phyloP scores from a whole-genome alignment of 2,888 invertebrate genomes.

The Micoletzkya japonica region DNA sequence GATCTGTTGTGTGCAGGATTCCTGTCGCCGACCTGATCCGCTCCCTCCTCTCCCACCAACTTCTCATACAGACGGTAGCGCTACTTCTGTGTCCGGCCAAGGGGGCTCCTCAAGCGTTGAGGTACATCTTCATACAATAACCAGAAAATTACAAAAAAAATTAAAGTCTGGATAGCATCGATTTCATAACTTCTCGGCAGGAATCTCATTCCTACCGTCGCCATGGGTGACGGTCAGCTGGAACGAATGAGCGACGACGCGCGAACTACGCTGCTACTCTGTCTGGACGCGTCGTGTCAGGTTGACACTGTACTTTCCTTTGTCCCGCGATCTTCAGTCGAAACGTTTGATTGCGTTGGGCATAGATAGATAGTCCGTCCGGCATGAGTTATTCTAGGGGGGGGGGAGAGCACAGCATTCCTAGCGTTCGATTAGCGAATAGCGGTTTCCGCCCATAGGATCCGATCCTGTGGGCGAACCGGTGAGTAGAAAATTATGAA shows the following conservation, averaged over 20 bases:
- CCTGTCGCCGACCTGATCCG: slow-evolving; percentile 30
- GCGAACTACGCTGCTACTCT: slow-evolving; percentile 8
- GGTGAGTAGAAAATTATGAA: too few relatives aligned
- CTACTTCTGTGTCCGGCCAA: background rate
- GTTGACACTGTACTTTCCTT: too few relatives aligned
- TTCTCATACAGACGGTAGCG: slow-evolving; percentile 37
- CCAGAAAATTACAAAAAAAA: too few relatives aligned
- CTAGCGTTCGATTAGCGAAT: too few relatives aligned
- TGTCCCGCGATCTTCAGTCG: too few relatives aligned
- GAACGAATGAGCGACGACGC: slow-evolving; percentile 16
- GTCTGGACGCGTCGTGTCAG: slow-evolving; percentile 19
- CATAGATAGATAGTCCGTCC: too few relatives aligned
- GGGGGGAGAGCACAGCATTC: too few relatives aligned
- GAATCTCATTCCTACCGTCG: slow-evolving; percentile 10
- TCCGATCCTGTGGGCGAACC: too few relatives aligned
- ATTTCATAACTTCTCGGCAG: background rate
- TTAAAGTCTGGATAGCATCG: background rate
- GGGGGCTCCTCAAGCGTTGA: slow-evolving; percentile 1
- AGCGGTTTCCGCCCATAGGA: too few relatives aligned
- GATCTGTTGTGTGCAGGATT: background rate
- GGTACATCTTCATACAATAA: too few relatives aligned
- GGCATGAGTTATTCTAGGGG: too few relatives aligned
- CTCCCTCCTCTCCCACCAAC: slow-evolving; percentile 37
- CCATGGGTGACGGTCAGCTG: slow-evolving; percentile 7
- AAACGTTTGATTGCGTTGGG: too few relatives aligned